Conservation (phyloP, 2,888 invertebrate genomes). For the Gandaritis pyraliata region DNA sequence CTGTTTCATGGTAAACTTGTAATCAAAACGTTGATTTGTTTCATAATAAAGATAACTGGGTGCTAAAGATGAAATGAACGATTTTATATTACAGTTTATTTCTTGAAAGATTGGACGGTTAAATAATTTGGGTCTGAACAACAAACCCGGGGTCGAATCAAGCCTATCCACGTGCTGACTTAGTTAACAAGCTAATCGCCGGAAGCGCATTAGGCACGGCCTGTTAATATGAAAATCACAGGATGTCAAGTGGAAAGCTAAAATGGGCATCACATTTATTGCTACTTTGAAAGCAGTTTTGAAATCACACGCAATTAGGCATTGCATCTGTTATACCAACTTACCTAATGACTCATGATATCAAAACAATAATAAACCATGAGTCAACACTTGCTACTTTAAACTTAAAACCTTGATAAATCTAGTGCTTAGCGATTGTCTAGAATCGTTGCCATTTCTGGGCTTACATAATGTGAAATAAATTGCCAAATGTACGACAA, state of each 20-base stretch:
- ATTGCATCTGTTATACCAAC: constrained; percentile 6
- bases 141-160: constrained; percentile 11
- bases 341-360: background rate
- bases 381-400: constrained; percentile 14
- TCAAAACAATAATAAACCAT: constrained; percentile 23
- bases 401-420: constrained; percentile 27
- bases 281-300: constrained; percentile 37
- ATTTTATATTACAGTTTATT: constrained; percentile 6
- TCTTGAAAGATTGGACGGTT: constrained; percentile 13
- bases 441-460: constrained; percentile 38
- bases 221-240: constrained; percentile 45
- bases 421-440: constrained; percentile 31
- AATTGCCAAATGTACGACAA: constrained; percentile 50
- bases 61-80: constrained; percentile 21
- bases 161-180: constrained; percentile 33
- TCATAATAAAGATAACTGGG: constrained; percentile 18
- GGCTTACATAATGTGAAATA: constrained; percentile 54
- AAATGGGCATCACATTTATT: constrained; percentile 33
- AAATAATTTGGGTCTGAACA: constrained; percentile 15
- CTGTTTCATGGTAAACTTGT: constrained; percentile 35
- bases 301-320: constrained; percentile 15
- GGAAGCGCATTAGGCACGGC: constrained; percentile 41
- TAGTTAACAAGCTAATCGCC: constrained; percentile 42
- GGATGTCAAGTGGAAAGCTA: constrained; percentile 43
- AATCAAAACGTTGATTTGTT: constrained; percentile 29